Percentiles rank a stretch among this genome's conserved stretches.
phyloP scores from a whole-genome alignment of 1,140 invertebrate species.

The Phymorhynchus buccinoides region DNA sequence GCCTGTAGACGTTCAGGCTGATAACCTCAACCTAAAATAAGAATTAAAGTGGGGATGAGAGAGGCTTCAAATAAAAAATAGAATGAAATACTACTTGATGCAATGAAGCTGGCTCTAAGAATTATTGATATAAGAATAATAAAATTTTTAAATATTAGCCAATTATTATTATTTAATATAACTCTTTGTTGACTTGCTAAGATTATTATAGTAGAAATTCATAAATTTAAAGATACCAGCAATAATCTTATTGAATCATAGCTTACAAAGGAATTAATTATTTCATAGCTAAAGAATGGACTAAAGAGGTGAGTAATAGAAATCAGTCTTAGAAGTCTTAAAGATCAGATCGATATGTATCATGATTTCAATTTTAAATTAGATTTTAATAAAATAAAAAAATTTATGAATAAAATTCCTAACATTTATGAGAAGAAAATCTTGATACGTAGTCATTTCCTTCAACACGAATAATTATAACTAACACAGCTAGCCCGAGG shows the following conservation, averaged over 20 bases:
- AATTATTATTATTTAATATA: background rate
- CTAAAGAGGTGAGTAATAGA: background rate
- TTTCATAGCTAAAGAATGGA: background rate
- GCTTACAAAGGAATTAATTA: background rate
- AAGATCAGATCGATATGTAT: background rate
- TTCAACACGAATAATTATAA: background rate
- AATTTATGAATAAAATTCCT: background rate
- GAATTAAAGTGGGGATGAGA: constrained; percentile 78
- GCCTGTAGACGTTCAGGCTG: background rate
- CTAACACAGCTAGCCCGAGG: background rate
- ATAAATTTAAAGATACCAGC: background rate
- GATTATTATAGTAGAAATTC: background rate
- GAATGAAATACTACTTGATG: constrained; percentile 69
- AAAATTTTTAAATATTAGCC: background rate
- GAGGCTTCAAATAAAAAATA: constrained; percentile 81
- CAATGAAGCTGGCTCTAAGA: background rate
- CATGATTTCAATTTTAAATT: background rate
- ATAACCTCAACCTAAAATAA: constrained; percentile 77
- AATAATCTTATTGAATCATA: background rate
- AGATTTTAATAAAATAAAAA: background rate
- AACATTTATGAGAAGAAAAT: background rate
- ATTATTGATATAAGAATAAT: background rate
- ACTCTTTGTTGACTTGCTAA: background rate
- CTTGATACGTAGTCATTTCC: constrained; percentile 15
- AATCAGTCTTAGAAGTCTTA: background rate